A percentile compares a stretch with the other conserved stretches of the same genome.
These are phyloP conservation scores for Heliangelus exortis DNA, from an alignment of 2,797 vertebrate species.

Conservation along the genomic window DNA sequence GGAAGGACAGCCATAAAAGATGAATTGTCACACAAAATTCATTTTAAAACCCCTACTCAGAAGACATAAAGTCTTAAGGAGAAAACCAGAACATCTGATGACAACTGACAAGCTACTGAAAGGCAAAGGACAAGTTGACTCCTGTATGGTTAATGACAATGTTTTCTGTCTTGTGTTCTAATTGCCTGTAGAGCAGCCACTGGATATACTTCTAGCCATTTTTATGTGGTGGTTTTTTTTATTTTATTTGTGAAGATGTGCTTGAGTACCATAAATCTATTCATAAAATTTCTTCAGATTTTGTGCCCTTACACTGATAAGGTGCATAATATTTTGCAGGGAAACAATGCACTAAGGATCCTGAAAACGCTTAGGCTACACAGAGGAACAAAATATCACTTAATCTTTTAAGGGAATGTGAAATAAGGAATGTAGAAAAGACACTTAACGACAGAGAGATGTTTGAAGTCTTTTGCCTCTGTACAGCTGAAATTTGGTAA, in stretches of 20 bases:
- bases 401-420: background rate
- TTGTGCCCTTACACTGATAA: background rate
- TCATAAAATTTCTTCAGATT: background rate
- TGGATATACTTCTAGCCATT: background rate
- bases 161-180: background rate
- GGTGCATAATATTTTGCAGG: background rate
- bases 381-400: background rate
- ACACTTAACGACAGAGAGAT: accelerated
- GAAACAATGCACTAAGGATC: background rate
- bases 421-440: background rate
- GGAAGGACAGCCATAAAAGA: background rate
- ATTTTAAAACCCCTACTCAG: background rate
- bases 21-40: background rate
- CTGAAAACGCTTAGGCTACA: background rate
- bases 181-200: background rate
- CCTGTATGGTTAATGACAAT: background rate
- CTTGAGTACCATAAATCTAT: background rate
- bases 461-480: background rate
- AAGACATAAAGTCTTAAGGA: background rate
- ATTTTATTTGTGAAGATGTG: background rate
- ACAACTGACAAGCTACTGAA: background rate
- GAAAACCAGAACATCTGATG: background rate
- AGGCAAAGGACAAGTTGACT: background rate
- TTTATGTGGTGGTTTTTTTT: background rate
- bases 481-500: background rate